Conservation (phyloP, 2,113 vertebrate genomes). For the Numenius arquata region DNA sequence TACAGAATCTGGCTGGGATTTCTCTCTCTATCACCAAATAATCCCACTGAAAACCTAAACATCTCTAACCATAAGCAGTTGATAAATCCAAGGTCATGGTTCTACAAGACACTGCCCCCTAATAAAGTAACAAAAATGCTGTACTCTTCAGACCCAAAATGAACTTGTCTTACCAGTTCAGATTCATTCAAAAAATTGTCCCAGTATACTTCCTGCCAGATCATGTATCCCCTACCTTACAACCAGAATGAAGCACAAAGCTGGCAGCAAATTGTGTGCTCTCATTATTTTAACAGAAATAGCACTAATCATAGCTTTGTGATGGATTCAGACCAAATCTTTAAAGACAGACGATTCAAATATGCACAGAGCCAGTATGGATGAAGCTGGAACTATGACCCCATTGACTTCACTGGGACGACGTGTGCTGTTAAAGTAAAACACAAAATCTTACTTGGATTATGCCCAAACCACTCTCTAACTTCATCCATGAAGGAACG, state of each 20-base stretch:
- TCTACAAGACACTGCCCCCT: background rate
- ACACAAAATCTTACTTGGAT: background rate
- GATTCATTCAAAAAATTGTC: background rate
- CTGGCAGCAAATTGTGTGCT: background rate
- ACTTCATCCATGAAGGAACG: background rate
- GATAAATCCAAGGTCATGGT: background rate
- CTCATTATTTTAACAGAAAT: background rate
- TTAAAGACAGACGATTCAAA: background rate
- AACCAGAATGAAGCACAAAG: background rate
- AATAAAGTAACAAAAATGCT: background rate
- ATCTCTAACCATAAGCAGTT: background rate
- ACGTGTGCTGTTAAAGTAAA: background rate
- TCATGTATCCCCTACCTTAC: background rate
- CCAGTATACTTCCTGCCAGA: background rate
- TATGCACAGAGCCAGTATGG: background rate
- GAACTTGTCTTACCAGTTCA: background rate
- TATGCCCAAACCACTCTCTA: background rate
- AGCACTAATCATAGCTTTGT: background rate
- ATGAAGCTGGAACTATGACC: background rate
- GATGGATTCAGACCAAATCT: background rate
- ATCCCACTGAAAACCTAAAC: background rate
- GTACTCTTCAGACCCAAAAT: background rate
- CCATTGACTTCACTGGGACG: background rate
- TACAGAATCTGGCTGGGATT: background rate
- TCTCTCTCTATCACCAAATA: background rate